Conservation (phyloP, 2,797 vertebrate species). For the Coluber constrictor region DNA sequence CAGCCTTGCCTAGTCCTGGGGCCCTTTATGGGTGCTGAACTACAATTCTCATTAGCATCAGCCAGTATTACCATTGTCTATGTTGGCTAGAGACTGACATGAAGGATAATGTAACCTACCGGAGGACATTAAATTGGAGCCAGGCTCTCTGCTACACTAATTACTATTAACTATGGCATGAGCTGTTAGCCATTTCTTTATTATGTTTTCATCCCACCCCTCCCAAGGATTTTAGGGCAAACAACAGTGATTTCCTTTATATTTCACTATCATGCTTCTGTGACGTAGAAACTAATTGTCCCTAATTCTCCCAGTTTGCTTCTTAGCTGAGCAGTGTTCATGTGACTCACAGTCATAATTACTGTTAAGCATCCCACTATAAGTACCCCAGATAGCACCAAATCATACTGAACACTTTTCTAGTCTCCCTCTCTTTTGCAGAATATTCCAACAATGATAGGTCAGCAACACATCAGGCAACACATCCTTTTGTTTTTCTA, state of each 20-base stretch:
- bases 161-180: neutral
- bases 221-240: neutral
- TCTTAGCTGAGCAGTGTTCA: neutral
- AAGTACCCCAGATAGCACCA: neutral
- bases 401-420: neutral
- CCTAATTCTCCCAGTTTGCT: neutral
- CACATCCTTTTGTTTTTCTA: neutral
- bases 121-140: neutral
- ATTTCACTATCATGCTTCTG: neutral
- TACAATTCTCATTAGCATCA: neutral
- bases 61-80: neutral
- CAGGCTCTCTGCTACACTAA: neutral
- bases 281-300: neutral
- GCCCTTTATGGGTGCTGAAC: neutral
- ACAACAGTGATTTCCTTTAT: neutral
- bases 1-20: neutral
- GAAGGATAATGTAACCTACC: neutral
- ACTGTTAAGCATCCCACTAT: neutral
- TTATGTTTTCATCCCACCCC: neutral
- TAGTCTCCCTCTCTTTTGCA: neutral
- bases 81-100: neutral
- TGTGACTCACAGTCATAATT: neutral
- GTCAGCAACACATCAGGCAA: neutral
- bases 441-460: neutral
- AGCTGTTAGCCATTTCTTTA: neutral